Conservation (phyloP, 2,888 invertebrate genomes). For the Scaeva pyrastri region DNA sequence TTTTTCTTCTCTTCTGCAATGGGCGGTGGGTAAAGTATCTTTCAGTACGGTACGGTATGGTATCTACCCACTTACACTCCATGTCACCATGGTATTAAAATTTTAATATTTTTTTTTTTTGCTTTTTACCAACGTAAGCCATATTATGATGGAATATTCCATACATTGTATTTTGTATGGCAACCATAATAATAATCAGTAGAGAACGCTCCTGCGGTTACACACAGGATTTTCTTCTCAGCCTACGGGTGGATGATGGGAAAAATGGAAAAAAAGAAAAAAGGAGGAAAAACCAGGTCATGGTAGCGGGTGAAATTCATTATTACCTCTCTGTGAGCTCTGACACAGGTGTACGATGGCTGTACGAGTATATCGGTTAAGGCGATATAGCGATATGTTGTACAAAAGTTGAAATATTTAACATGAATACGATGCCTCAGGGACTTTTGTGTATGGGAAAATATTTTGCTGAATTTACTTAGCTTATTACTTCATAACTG, state of each 20-base stretch:
- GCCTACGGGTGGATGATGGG: constrained; percentile 38
- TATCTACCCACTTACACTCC: not conserved
- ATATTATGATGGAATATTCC: constrained; percentile 46
- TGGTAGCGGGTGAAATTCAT: constrained; percentile 51
- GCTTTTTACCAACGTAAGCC: constrained; percentile 14
- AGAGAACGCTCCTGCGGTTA: constrained; percentile 39
- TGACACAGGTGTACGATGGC: constrained; percentile 55
- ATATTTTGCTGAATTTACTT: constrained; percentile 21
- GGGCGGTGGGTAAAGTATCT: too few species aligned
- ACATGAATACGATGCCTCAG: constrained; percentile 52
- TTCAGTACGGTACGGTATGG: too few species aligned
- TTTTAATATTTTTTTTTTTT: constrained; percentile 40
- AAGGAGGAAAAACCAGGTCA: constrained; percentile 58
- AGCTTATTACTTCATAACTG: constrained; percentile 27
- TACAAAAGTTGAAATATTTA: constrained; percentile 42
- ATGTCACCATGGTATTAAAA: constrained; percentile 61
- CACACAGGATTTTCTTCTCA: constrained; percentile 33
- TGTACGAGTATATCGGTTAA: too few species aligned
- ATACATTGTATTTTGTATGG: constrained; percentile 28
- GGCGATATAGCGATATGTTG: not conserved
- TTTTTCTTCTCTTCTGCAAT: constrained; percentile 26
- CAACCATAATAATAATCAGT: constrained; percentile 61
- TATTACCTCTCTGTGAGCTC: constrained; percentile 53
- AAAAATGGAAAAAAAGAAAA: not conserved
- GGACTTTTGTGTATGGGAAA: constrained; percentile 30